Percentiles rank a stretch among this genome's conserved stretches.
These are phyloP conservation scores for Pterocles orientalis DNA, from an alignment of 2,113 vertebrate genomes.

Conservation along the genomic window DNA sequence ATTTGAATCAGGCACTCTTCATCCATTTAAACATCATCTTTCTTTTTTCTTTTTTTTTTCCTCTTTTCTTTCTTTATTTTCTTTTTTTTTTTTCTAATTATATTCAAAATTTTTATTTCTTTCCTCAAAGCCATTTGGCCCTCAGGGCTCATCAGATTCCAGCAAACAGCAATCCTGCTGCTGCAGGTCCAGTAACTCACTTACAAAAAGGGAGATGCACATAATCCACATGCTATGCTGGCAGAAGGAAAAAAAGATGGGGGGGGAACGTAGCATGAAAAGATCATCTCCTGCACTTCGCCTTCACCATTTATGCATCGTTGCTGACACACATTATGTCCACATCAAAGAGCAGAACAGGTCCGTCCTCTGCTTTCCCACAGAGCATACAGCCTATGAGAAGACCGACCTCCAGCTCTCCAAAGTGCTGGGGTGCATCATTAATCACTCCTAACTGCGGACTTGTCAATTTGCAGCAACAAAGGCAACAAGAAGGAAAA, in stretches of 20 bases:
- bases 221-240: neutral
- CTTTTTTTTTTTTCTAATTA: neutral
- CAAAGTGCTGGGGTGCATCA: conserved; percentile 45
- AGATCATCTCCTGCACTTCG: neutral
- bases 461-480: conserved; percentile 68
- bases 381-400: conserved; percentile 13
- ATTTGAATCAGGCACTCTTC: neutral
- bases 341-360: conserved; percentile 5
- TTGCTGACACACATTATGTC: neutral
- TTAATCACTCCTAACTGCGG: conserved; percentile 75
- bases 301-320: neutral
- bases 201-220: neutral
- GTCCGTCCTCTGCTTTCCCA: conserved; percentile 64
- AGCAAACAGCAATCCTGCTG: neutral
- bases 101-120: neutral
- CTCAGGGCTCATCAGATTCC: neutral
- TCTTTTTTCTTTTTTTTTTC: neutral
- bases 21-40: neutral
- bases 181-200: neutral
- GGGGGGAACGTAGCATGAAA: neutral
- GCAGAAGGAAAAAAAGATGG: neutral
- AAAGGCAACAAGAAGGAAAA: conserved; percentile 24
- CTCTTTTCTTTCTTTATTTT: neutral
- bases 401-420: conserved; percentile 47
- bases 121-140: neutral